Evolutionary conservation across 2,888 invertebrate genomes (phyloP).

Genomic region (Ashinkailepas kermadecensis): DNA sequence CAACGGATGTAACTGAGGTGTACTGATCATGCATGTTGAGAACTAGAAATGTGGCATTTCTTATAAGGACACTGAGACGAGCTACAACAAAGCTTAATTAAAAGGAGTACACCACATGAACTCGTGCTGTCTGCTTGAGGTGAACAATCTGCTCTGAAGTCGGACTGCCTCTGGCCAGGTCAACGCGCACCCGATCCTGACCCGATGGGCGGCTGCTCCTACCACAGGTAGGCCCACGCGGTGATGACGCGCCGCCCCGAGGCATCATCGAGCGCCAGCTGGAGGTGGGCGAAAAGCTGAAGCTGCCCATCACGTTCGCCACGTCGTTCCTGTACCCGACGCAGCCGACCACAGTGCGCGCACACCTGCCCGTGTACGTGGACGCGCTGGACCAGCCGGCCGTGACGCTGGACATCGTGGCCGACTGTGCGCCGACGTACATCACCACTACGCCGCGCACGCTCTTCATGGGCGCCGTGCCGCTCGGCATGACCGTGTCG

Average conservation of each 20-base stretch:
- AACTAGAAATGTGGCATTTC: too few relatives aligned
- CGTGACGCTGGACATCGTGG: not conserved
- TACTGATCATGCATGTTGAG: too few relatives aligned
- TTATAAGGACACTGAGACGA: too few relatives aligned
- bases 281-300: not conserved
- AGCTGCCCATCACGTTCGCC: not conserved
- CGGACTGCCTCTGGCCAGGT: too few relatives aligned
- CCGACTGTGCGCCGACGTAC: constrained; percentile 3
- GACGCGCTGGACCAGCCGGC: constrained; percentile 15
- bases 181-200: too few relatives aligned
- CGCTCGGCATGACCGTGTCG: not conserved
- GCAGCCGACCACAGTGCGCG: constrained; percentile 10
- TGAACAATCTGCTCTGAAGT: too few relatives aligned
- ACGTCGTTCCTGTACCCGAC: constrained; percentile 12
- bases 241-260: not conserved
- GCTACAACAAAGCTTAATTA: too few relatives aligned
- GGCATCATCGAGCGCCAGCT: not conserved
- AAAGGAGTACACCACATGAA: too few relatives aligned
- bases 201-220: too few relatives aligned
- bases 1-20: too few relatives aligned
- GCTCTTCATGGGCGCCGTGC: constrained; percentile 8
- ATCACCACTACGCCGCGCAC: constrained; percentile 5
- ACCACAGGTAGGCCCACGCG: not conserved
- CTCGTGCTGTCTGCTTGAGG: too few relatives aligned
- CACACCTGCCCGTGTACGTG: constrained; percentile 16